phyloP scores from a whole-genome alignment of 2,888 invertebrate species.

The Tetheella fluctuosa region DNA sequence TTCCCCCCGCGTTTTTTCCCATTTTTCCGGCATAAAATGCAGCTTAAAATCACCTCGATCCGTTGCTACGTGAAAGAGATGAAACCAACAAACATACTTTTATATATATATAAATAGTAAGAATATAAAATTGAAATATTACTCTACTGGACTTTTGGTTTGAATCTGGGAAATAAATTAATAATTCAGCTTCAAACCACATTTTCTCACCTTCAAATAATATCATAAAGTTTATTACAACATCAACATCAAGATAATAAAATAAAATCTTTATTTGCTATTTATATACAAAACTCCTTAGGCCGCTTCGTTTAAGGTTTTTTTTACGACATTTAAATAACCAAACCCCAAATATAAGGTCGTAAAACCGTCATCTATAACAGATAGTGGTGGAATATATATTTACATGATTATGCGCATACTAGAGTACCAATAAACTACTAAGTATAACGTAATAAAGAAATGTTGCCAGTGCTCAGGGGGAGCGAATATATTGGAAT shows the following conservation, averaged over 20 bases:
- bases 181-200: neutral
- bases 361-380: slow-evolving; percentile 17
- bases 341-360: neutral
- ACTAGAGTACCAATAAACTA: slow-evolving; percentile 25
- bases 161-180: neutral
- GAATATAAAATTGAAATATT: no score
- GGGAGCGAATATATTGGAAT: neutral
- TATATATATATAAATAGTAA: no score
- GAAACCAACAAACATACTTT: no score
- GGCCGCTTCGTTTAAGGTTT: neutral
- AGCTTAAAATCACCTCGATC: no score
- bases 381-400: slow-evolving; percentile 16
- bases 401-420: slow-evolving; percentile 41
- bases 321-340: slow-evolving; percentile 11
- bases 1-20: no score
- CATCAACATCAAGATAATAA: neutral
- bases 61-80: no score
- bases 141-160: no score
- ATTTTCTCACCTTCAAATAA: neutral
- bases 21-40: no score
- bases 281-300: slow-evolving; percentile 1
- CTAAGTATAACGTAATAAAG: slow-evolving; percentile 23
- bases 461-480: slow-evolving; percentile 5
- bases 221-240: neutral
- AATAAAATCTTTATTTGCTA: slow-evolving; percentile 2